Percentiles rank a stretch among this genome's conserved stretches.
These are phyloP conservation scores for Perodicticus potto DNA, from an alignment of 2,797 vertebrate species.

Conservation along the genomic window DNA sequence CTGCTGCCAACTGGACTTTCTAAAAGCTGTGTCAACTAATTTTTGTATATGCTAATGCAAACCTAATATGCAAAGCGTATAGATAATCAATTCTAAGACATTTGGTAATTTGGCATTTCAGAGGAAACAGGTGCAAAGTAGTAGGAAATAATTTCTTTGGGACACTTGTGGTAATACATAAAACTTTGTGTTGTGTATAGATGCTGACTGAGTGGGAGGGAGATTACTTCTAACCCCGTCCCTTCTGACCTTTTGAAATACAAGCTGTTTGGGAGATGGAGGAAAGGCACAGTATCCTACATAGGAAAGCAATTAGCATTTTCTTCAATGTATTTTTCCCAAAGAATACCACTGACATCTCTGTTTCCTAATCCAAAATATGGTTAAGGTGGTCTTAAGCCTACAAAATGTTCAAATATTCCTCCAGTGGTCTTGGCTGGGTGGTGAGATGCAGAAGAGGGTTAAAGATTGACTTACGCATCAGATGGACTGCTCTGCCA, in stretches of 20 bases:
- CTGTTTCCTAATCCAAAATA: conserved; percentile 1
- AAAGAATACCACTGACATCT: neutral
- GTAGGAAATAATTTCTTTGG: neutral
- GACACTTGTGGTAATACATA: neutral
- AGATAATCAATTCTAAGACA: neutral
- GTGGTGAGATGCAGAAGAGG: neutral
- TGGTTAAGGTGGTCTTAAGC: neutral
- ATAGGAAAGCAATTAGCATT: conserved; percentile 19
- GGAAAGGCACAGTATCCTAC: neutral
- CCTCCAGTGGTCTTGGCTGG: neutral
- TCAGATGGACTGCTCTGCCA: neutral
- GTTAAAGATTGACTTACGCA: neutral
- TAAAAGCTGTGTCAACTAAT: neutral
- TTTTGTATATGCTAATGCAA: conserved; percentile 8
- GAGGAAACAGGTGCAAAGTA: neutral
- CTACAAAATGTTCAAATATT: neutral
- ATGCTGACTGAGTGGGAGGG: neutral
- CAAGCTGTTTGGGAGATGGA: neutral
- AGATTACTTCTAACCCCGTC: neutral
- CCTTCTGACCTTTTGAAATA: conserved; percentile 27
- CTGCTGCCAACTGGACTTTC: conserved; percentile 43
- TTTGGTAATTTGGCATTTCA: conserved; percentile 11
- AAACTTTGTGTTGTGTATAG: neutral
- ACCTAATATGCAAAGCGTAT: neutral
- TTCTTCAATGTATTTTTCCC: conserved; percentile 22